These are phyloP conservation scores for Bombus soroeensis DNA, from an alignment of 1,140 invertebrate species.

Conservation along the genomic window DNA sequence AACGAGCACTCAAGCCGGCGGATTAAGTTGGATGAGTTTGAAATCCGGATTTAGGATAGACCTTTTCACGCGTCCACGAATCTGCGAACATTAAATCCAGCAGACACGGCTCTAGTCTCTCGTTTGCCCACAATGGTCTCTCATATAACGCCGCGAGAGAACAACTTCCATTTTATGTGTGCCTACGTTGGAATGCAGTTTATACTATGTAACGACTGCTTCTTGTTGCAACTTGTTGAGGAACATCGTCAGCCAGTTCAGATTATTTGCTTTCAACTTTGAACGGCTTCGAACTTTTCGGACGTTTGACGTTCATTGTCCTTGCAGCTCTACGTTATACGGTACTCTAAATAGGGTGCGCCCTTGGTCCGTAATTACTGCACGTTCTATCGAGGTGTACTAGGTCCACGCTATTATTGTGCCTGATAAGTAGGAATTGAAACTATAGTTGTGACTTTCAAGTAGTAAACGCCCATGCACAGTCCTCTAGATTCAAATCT, in stretches of 20 bases:
- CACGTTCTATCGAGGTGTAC: background rate
- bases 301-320: constrained; percentile 39
- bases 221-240: constrained; percentile 57
- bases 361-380: background rate
- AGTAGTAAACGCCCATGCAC: background rate
- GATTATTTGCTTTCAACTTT: background rate
- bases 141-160: background rate
- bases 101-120: constrained; percentile 9
- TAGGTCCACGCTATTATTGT: background rate
- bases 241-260: constrained; percentile 26
- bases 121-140: background rate
- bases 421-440: background rate
- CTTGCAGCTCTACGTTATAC: constrained; percentile 15
- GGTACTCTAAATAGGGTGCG: background rate
- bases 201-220: constrained; percentile 41
- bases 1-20: constrained; percentile 37
- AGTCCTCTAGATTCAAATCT: no score
- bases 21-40: constrained; percentile 58
- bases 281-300: constrained; percentile 1
- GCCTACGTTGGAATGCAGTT: constrained; percentile 37
- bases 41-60: constrained; percentile 64
- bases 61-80: constrained; percentile 27
- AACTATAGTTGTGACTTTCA: background rate
- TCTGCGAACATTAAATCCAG: constrained; percentile 48
- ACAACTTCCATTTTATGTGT: constrained; percentile 37